Percentiles rank a stretch among this genome's conserved stretches.
Evolutionary conservation across 2,797 vertebrate species (phyloP).

Genomic region (Sebastes oblongus): DNA sequence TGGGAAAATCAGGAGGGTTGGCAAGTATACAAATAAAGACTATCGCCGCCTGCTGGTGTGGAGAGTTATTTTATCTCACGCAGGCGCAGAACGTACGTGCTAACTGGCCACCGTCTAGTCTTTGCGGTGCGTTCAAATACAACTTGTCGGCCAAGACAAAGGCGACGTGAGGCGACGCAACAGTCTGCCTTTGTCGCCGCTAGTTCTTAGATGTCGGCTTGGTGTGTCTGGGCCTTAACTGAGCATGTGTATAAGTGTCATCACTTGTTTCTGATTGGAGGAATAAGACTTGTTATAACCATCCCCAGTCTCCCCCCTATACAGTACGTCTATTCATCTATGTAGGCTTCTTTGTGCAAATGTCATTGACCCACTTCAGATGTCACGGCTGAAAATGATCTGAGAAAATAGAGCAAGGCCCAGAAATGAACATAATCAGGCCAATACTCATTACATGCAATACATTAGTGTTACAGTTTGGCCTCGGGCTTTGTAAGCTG

Average conservation of each 20-base stretch:
- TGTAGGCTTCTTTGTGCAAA: neutral
- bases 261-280: neutral
- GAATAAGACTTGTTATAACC: neutral
- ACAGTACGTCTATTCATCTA: neutral
- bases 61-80: neutral
- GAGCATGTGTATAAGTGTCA: neutral
- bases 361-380: conserved; percentile 59
- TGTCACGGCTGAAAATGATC: conserved; percentile 39
- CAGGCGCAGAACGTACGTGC: too few relatives aligned
- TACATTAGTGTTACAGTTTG: conserved; percentile 7
- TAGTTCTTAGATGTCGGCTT: neutral
- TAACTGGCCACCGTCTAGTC: too few relatives aligned
- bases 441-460: conserved; percentile 35
- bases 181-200: too few relatives aligned
- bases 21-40: neutral
- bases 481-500: conserved; percentile 7
- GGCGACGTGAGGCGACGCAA: too few relatives aligned
- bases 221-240: neutral
- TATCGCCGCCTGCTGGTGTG: neutral
- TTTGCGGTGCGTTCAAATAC: neutral
- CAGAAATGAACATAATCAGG: conserved; percentile 58
- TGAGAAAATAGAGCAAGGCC: conserved; percentile 61
- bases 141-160: neutral
- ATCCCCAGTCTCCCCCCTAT: neutral
- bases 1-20: too few relatives aligned